phyloP scores from a whole-genome alignment of 1,140 invertebrate genomes.

The Antheraea mylitta region DNA sequence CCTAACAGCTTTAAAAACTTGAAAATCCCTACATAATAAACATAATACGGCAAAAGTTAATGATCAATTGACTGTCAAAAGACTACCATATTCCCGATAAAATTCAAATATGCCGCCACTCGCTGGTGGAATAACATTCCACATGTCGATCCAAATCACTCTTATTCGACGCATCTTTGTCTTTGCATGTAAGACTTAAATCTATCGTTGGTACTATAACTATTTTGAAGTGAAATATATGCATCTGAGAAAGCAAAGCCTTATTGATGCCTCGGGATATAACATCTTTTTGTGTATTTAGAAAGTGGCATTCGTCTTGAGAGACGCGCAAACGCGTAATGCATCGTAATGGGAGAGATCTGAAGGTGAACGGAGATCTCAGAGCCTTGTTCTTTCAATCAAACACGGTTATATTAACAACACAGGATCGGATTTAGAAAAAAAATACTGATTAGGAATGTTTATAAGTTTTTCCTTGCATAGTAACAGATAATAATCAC shows the following conservation, averaged over 20 bases:
- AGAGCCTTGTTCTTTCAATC: constrained; percentile 28
- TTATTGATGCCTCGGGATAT: not conserved
- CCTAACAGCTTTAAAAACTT: too few relatives aligned
- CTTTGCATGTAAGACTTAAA: too few relatives aligned
- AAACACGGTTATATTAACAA: constrained; percentile 21
- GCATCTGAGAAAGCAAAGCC: not conserved
- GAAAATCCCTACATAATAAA: too few relatives aligned
- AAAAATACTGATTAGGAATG: not conserved
- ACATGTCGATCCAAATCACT: too few relatives aligned
- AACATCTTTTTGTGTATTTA: constrained; percentile 22
- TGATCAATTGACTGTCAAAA: too few relatives aligned
- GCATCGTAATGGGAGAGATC: constrained; percentile 25
- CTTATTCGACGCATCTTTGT: too few relatives aligned
- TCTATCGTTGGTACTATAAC: not conserved
- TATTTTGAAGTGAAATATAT: not conserved
- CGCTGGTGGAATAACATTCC: too few relatives aligned
- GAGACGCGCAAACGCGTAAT: constrained; percentile 13
- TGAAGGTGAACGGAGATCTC: constrained; percentile 20
- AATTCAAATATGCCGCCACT: too few relatives aligned
- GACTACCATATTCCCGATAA: too few relatives aligned
- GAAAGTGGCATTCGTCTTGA: constrained; percentile 20
- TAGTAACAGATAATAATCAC: too few relatives aligned
- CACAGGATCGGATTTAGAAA: constrained; percentile 16
- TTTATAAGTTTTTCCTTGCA: too few relatives aligned
- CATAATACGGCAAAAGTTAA: too few relatives aligned